A percentile compares a stretch with the other conserved stretches of the same genome.
Conservation (phyloP, 2,888 invertebrate species). For the Drosophila heteroneura region DNA sequence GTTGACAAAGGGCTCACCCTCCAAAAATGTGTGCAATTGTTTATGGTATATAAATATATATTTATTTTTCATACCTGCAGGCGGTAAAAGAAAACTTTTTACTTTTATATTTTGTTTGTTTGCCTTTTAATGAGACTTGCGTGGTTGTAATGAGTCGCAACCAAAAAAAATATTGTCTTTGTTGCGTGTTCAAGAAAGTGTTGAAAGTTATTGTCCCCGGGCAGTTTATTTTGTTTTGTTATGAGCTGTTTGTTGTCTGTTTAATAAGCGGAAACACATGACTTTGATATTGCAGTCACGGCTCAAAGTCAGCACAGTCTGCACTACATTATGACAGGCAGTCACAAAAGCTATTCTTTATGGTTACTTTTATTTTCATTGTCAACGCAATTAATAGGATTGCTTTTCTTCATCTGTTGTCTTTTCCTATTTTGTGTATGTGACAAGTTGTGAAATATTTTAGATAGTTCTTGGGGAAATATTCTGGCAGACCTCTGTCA, state of each 20-base stretch:
- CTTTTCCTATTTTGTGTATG: slow-evolving; percentile 22
- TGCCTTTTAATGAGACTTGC: slow-evolving; percentile 43
- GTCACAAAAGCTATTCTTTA: slow-evolving; percentile 20
- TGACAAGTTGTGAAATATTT: slow-evolving; percentile 17
- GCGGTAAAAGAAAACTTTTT: slow-evolving; percentile 18
- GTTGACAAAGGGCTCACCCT: slow-evolving; percentile 56
- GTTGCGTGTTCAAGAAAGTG: slow-evolving; percentile 69
- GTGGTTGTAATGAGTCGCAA: slow-evolving; percentile 63
- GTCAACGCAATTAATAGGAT: slow-evolving; percentile 46
- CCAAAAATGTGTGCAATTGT: slow-evolving; percentile 17
- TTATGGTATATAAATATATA: slow-evolving; percentile 7
- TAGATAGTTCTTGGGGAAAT: slow-evolving; percentile 12
- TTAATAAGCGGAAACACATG: slow-evolving; percentile 65
- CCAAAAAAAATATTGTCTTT: slow-evolving; percentile 17
- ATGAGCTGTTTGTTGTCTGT: slow-evolving; percentile 50
- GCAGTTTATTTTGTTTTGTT: slow-evolving; percentile 22
- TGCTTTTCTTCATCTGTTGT: slow-evolving; percentile 11
- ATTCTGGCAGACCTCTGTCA: slow-evolving; percentile 2
- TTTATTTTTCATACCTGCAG: slow-evolving; percentile 1
- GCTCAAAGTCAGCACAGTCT: slow-evolving; percentile 21
- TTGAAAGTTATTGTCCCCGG: slow-evolving; percentile 58
- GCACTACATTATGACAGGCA: slow-evolving; percentile 25
- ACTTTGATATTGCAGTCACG: slow-evolving; percentile 40
- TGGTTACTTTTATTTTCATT: slow-evolving; percentile 57
- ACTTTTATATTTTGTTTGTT: slow-evolving; percentile 28